Percentiles rank a stretch among this genome's conserved stretches.
These are phyloP conservation scores for Pluvianellus socialis DNA, from an alignment of 2,113 vertebrate genomes.

Conservation along the genomic window DNA sequence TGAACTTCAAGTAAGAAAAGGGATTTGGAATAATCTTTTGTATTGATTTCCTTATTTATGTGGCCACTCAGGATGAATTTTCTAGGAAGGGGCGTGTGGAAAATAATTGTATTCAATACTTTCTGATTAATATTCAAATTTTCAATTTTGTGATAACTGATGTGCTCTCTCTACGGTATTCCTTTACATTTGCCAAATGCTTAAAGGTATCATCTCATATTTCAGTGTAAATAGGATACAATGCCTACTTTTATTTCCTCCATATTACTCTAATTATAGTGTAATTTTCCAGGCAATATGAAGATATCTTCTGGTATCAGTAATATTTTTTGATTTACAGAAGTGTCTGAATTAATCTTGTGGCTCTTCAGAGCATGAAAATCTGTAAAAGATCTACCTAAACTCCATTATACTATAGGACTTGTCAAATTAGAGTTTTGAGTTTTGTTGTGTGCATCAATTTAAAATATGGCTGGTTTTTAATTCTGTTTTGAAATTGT, in stretches of 20 bases:
- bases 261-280: not conserved
- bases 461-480: not conserved
- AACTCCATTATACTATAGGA: not conserved
- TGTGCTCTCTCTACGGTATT: not conserved
- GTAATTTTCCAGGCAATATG: not conserved
- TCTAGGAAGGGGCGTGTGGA: not conserved
- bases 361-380: not conserved
- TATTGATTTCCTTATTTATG: not conserved
- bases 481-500: not conserved
- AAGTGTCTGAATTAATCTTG: not conserved
- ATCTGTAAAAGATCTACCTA: not conserved
- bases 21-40: not conserved
- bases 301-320: not conserved
- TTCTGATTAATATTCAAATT: not conserved
- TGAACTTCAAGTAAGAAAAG: not conserved
- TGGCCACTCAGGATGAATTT: not conserved
- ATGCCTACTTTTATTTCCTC: not conserved
- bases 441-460: not conserved
- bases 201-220: not conserved
- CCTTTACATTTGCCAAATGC: not conserved
- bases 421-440: not conserved
- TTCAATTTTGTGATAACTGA: not conserved
- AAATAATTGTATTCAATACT: not conserved
- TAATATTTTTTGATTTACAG: not conserved
- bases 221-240: not conserved